Conservation (phyloP, 2,888 invertebrate species). For the Fragum whitleyi region DNA sequence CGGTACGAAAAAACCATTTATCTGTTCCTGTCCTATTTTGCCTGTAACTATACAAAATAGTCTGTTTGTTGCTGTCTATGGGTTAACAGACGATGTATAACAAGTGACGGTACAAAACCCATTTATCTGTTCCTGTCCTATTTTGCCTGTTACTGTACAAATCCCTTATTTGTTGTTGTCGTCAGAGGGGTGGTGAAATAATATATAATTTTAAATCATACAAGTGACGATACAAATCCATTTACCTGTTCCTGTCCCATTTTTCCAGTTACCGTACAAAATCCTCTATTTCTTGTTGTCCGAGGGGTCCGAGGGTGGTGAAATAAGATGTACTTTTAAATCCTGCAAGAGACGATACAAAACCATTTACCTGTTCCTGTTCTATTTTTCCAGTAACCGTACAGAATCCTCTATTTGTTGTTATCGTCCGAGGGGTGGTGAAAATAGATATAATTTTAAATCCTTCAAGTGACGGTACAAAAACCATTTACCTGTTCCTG, state of each 20-base stretch:
- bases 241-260: background rate
- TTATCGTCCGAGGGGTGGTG: no score
- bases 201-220: no score
- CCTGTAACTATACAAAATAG: conserved; percentile 3
- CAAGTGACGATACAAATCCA: no score
- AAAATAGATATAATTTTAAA: no score
- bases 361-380: no score
- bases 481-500: background rate
- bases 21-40: conserved; percentile 15
- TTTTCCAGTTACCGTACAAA: background rate
- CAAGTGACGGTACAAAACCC: background rate
- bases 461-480: background rate
- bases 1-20: background rate
- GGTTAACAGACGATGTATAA: background rate
- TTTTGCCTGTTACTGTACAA: background rate
- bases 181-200: background rate
- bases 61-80: background rate
- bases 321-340: background rate
- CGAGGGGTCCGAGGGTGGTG: background rate
- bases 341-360: no score
- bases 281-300: background rate
- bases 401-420: no score
- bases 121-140: background rate
- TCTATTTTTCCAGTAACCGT: no score
- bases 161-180: background rate